These are phyloP conservation scores for Gobiocypris rarus DNA, from an alignment of 2,113 vertebrate genomes.

Conservation along the genomic window DNA sequence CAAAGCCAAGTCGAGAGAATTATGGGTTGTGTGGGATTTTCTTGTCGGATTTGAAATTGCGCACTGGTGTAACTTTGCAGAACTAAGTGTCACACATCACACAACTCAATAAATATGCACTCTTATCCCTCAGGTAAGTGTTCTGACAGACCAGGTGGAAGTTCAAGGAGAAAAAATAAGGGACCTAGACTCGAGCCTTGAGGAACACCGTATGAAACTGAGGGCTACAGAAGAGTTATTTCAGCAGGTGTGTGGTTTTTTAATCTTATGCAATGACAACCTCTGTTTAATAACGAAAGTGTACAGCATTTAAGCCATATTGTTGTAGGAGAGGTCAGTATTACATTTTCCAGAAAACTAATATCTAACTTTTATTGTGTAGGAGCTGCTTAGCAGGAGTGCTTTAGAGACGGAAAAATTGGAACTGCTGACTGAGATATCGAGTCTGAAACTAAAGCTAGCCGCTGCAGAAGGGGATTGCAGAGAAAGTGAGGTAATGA, in stretches of 20 bases:
- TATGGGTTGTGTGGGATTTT: slow-evolving; percentile 13
- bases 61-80: neutral
- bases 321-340: neutral
- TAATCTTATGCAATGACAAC: neutral
- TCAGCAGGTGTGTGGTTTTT: slow-evolving; percentile 82
- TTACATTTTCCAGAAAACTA: neutral
- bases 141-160: slow-evolving; percentile 96
- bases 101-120: neutral
- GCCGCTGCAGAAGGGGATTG: slow-evolving; percentile 85
- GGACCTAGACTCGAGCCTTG: slow-evolving; percentile 91
- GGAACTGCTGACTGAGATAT: slow-evolving; percentile 93
- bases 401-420: slow-evolving; percentile 94
- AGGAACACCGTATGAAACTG: slow-evolving; percentile 91
- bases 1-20: neutral
- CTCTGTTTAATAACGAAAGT: neutral
- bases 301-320: neutral
- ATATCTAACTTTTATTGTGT: slow-evolving; percentile 10
- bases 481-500: slow-evolving; percentile 85
- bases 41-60: neutral
- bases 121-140: slow-evolving; percentile 83
- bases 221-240: slow-evolving; percentile 92
- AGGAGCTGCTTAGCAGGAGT: slow-evolving; percentile 91
- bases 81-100: neutral
- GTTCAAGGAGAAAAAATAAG: slow-evolving; percentile 98
- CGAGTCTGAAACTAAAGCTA: slow-evolving; percentile 91